phyloP scores from a whole-genome alignment of 2,888 invertebrate genomes.

The Hesperia comma region DNA sequence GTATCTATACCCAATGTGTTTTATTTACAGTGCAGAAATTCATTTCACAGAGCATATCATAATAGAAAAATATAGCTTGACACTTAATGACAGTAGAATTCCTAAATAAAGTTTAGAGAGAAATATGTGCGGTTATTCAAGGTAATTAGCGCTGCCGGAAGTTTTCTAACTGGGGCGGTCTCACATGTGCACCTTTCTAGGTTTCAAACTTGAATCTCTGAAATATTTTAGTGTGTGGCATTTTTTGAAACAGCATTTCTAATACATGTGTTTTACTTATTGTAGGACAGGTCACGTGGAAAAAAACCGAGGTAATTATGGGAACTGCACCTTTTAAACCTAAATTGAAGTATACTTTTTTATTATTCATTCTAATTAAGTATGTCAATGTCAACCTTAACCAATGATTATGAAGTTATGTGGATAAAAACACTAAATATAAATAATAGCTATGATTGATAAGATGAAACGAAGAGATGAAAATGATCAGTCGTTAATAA shows the following conservation, averaged over 20 bases:
- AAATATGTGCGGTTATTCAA: slow-evolving; percentile 31
- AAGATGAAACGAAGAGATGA: not conserved
- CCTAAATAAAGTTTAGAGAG: slow-evolving; percentile 14
- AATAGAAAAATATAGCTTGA: not conserved
- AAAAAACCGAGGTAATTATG: not conserved
- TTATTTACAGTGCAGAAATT: slow-evolving; percentile 11
- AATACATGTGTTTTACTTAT: slow-evolving; percentile 9
- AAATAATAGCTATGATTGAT: not conserved
- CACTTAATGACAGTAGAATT: not conserved
- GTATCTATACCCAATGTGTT: not conserved
- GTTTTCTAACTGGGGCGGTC: slow-evolving; percentile 24
- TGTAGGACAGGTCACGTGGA: slow-evolving; percentile 9
- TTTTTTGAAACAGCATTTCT: slow-evolving; percentile 16
- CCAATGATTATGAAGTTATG: not conserved
- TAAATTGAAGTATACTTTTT: not conserved
- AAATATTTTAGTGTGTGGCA: slow-evolving; percentile 29
- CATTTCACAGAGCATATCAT: not conserved
- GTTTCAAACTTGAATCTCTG: slow-evolving; percentile 13
- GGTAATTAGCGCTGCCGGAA: slow-evolving; percentile 20
- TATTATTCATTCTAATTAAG: not conserved
- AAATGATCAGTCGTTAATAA: not conserved
- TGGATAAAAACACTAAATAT: not conserved
- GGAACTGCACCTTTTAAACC: not conserved
- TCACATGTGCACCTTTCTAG: slow-evolving; percentile 27
- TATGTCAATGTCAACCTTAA: not conserved